Conservation (phyloP, 2,113 vertebrate species). For the Gallinago undulata region DNA sequence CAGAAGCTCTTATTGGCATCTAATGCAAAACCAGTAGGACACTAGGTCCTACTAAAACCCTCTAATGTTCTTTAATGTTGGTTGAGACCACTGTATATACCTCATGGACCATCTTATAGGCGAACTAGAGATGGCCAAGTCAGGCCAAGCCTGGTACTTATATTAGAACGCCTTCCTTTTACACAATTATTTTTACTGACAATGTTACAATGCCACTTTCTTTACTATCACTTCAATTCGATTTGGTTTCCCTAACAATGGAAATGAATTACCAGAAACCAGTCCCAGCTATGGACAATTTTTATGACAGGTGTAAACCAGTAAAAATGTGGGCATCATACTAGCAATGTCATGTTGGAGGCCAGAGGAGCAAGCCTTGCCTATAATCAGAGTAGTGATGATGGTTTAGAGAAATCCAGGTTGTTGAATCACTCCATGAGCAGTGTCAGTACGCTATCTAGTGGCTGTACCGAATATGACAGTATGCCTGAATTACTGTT, state of each 20-base stretch:
- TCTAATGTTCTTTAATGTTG: not conserved
- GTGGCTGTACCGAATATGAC: not conserved
- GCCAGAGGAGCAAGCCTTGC: not conserved
- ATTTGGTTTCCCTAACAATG: not conserved
- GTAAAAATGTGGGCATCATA: not conserved
- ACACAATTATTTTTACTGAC: not conserved
- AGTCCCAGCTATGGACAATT: not conserved
- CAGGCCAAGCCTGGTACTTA: not conserved
- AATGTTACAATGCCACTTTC: not conserved
- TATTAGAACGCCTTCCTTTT: not conserved
- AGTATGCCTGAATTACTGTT: not conserved
- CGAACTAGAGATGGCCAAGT: not conserved
- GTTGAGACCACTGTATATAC: not conserved
- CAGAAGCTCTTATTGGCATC: not conserved
- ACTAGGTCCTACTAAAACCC: not conserved
- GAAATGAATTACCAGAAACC: not conserved
- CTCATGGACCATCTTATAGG: not conserved
- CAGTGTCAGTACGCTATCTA: constrained; percentile 23
- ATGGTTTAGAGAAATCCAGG: not conserved
- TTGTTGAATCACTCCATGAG: not conserved
- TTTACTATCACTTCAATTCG: not conserved
- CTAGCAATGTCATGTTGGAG: not conserved
- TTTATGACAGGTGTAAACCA: not conserved
- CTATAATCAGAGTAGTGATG: not conserved
- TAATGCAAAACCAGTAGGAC: not conserved